phyloP scores from a whole-genome alignment of 2,888 invertebrate species.

The Nephrocerus scutellatus region DNA sequence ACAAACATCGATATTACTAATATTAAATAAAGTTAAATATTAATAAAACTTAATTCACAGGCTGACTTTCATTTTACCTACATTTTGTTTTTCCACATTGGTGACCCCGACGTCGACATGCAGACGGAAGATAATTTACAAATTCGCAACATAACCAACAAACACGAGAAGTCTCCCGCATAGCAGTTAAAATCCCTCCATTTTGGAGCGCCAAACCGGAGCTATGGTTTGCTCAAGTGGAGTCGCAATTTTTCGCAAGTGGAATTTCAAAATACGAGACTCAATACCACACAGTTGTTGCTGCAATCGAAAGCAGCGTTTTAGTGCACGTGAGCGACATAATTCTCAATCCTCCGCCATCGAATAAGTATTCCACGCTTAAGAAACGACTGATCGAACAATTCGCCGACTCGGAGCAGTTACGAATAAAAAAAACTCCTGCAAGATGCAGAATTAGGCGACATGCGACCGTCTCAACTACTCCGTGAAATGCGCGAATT shows the following conservation, averaged over 20 bases:
- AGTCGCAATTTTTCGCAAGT: slow-evolving; percentile 21
- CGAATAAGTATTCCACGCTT: slow-evolving; percentile 18
- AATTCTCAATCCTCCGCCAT: slow-evolving; percentile 20
- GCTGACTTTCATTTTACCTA: too few species aligned
- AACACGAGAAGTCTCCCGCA: slow-evolving; percentile 8
- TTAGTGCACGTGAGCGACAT: slow-evolving; percentile 26
- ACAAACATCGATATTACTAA: too few species aligned
- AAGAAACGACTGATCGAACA: slow-evolving; percentile 22
- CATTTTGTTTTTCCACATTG: too few species aligned
- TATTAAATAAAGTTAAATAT: too few species aligned
- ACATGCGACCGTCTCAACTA: slow-evolving; percentile 26
- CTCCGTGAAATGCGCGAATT: slow-evolving; percentile 25
- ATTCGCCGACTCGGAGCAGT: slow-evolving; percentile 25
- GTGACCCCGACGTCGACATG: too few species aligned
- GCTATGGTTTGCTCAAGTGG: slow-evolving; percentile 29
- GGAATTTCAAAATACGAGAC: slow-evolving; percentile 23
- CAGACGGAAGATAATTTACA: too few species aligned
- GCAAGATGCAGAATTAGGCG: slow-evolving; percentile 24
- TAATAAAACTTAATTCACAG: too few species aligned
- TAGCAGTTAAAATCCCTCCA: slow-evolving; percentile 11
- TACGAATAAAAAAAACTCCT: slow-evolving; percentile 23
- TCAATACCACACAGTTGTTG: slow-evolving; percentile 26
- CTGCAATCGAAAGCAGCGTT: slow-evolving; percentile 25
- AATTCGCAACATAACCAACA: too few species aligned
- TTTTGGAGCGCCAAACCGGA: slow-evolving; percentile 14